Percentiles rank a stretch among this genome's conserved stretches.
Evolutionary conservation across 1,140 invertebrate genomes (phyloP).

Genomic region (Pentalonia nigronervosa): DNA sequence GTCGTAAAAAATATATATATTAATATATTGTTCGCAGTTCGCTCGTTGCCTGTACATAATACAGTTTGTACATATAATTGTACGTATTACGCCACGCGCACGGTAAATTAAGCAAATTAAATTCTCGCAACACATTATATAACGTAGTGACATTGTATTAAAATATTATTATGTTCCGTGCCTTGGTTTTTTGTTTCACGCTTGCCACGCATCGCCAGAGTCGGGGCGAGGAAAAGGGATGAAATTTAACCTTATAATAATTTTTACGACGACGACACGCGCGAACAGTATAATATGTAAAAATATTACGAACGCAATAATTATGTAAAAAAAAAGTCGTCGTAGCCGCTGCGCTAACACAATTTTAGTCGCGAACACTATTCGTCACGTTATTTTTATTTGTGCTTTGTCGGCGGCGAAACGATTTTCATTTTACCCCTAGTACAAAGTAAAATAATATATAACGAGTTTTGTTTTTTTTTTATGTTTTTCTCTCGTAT

Average conservation of each 20-base stretch:
- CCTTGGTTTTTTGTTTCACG: not conserved
- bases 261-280: not conserved
- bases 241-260: not conserved
- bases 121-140: not conserved
- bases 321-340: not conserved
- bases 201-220: not conserved
- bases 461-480: conserved; percentile 8
- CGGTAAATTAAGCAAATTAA: conserved; percentile 42
- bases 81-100: conserved; percentile 3
- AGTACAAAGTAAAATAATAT: not conserved
- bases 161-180: not conserved
- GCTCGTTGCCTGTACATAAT: not conserved
- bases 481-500: not conserved
- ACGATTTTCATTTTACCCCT: not conserved
- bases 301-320: not conserved
- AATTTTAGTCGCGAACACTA: not conserved
- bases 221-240: not conserved
- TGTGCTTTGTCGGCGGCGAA: not conserved
- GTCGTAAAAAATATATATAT: too few species aligned
- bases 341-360: not conserved
- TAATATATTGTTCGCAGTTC: not conserved
- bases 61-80: too few species aligned
- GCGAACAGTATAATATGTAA: not conserved
- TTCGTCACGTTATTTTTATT: not conserved
- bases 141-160: not conserved